Base-by-base conservation (phyloP, 2,888 invertebrate genomes). In the Cephus pulcher region DNA sequence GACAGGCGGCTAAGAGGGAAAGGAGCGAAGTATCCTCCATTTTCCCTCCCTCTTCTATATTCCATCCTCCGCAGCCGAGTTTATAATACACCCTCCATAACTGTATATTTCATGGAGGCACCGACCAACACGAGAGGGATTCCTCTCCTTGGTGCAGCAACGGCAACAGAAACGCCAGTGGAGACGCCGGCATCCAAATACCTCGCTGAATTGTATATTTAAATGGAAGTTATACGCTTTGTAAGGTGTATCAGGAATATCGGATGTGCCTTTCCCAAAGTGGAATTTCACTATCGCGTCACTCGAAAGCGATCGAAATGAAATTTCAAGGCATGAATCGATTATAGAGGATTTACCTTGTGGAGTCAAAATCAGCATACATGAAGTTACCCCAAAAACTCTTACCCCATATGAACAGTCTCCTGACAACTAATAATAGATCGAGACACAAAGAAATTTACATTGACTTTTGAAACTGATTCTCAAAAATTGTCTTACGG, bases 101-200 rank as follows among this genome's bases (percentile, higher is more conserved):
- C 86, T 87, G 87, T 87, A 87, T 86, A 87, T 86, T 87, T 87
- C 87, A 85, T 84, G 85, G 85, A 84, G 81, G 82, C 85, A 81
- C 81, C 84, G 84, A 83, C 81, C 86, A 85, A 84, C 83, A 35
- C 76, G 75, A 34, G 56, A 75, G 40, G 75, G 71, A 75, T 11
- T 71, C 71, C 33, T 34, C 32, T 34, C 30, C 32, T 33, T n/a
- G 32, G 71, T 32, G 71, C 71, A 56, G 56, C 23, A 56, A 2
- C 56, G 56, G 56, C 56, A 56, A 23, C 56, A 56, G 56, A 15
- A 56, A 56, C 56, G 23, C 15, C 56, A 71, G 33, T 9, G 71
- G 12, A 71, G 12, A 6, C 32, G 12, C 71, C 71, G 34, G 23
- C 74, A 74, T 74, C 74, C 23, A n/a, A 74, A 74, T 74, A 74